Evolutionary conservation across 2,113 vertebrate species (phyloP), one percentile per base, ranked within the genome.

Genomic region (Alexandromys fortis): DNA sequence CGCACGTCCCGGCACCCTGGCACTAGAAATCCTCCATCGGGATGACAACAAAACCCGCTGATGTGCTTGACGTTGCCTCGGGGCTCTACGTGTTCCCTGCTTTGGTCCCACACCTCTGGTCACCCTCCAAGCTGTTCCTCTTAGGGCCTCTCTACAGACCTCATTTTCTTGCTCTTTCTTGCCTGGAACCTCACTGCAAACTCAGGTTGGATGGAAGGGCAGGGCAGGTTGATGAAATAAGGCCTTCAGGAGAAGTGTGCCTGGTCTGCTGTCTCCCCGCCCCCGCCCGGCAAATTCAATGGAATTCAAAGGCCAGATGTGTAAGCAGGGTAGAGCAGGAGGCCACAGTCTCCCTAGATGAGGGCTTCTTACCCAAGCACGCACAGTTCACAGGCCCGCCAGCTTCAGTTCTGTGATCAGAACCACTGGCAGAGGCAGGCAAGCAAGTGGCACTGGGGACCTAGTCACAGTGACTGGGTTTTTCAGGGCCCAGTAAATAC

Each of bases 391-490:
- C 58, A 83, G 38, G 13, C 61, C 22, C 67, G 33, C 17, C 63
- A 83, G 94, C 21, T 47, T 70, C 94, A 5, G 35, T 33, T 92
- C 67, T 73, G 63, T 91, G 75, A 91, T 65, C 70, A 52, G 67
- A 63, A 90, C 78, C 21, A 83, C 52, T 61, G 3, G 4, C 91
- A 17, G 86, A 91, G 42, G 26, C 35, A 58, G 7, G 86, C 73
- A 95, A 92, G 91, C 90, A 94, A 91, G 81, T 96, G 82, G 68
- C 86, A 9, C 0, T 81, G 86, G 77, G 77, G 17, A 94, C 72
- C 76, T 92, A 76, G 90, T 65, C 73, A 52, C 75, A 19, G 83
- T 67, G 78, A 49, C 73, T 67, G 83, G 63, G 61, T 75, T 58
- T 58, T 70, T 89, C 35, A 76, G 52, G 93, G 75, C 49, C 58